Evolutionary conservation across 2,113 vertebrate genomes (phyloP).

Genomic region (Tragelaphus strepsiceros): DNA sequence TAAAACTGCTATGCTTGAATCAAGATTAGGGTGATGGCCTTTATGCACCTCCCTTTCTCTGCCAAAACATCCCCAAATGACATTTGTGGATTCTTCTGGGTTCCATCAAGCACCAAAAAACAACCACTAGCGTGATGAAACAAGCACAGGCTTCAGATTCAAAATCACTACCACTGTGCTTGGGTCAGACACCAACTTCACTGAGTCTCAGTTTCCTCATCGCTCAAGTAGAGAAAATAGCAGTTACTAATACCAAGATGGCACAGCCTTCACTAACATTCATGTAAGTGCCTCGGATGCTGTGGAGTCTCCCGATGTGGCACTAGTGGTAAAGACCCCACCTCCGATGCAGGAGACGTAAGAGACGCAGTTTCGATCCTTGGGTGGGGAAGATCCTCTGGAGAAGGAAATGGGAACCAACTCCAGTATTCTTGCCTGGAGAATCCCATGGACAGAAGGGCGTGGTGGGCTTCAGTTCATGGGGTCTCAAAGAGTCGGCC

Average conservation of each 20-base stretch:
- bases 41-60: background rate
- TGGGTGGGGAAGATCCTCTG: background rate
- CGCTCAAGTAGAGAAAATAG: background rate
- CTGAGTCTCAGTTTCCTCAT: background rate
- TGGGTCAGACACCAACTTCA: background rate
- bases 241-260: background rate
- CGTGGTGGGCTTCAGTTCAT: background rate
- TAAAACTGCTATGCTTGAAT: background rate
- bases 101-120: no score
- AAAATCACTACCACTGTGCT: background rate
- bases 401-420: background rate
- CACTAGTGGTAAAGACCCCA: background rate
- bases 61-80: background rate
- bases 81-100: background rate
- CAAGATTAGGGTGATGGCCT: background rate
- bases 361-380: background rate
- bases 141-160: background rate
- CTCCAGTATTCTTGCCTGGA: background rate
- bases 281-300: fast-evolving
- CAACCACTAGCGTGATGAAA: no score
- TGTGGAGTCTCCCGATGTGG: background rate
- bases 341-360: fast-evolving
- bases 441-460: background rate
- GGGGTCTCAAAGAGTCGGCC: background rate
- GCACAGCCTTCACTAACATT: no score